Conservation (phyloP, 2,113 vertebrate species). For the Stercorarius parasiticus region DNA sequence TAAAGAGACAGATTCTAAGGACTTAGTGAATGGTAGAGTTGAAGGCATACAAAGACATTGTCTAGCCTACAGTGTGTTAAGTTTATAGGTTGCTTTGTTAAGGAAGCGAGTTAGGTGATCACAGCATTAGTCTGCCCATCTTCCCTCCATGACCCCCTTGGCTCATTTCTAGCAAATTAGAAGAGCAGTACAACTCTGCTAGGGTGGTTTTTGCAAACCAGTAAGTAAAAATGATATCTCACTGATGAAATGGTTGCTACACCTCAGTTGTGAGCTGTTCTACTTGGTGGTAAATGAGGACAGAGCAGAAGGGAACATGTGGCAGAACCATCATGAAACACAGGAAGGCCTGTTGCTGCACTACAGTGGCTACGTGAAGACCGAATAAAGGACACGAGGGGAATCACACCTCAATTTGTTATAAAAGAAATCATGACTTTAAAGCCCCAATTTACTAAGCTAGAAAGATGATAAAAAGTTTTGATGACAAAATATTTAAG, state of each 20-base stretch:
- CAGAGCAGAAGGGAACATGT: background rate
- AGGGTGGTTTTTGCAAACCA: background rate
- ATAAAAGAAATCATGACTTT: background rate
- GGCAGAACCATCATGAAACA: background rate
- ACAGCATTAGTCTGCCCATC: background rate
- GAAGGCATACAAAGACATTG: background rate
- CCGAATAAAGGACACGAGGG: background rate
- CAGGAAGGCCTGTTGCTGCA: background rate
- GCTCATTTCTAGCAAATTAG: background rate
- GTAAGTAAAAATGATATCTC: background rate
- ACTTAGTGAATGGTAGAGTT: background rate
- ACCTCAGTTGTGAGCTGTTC: background rate
- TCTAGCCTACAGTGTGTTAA: conserved; percentile 1
- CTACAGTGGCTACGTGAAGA: background rate
- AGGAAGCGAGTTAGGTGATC: background rate
- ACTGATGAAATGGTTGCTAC: background rate
- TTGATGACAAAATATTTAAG: background rate
- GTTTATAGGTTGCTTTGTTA: background rate
- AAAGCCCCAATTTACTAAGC: background rate
- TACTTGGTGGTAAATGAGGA: background rate
- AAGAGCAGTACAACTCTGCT: background rate
- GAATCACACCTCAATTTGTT: background rate
- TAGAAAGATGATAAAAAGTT: background rate
- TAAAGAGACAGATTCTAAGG: background rate
- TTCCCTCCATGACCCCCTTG: background rate